Evolutionary conservation across 2,888 invertebrate species (phyloP).

Genomic region (Amphipoea lucens): DNA sequence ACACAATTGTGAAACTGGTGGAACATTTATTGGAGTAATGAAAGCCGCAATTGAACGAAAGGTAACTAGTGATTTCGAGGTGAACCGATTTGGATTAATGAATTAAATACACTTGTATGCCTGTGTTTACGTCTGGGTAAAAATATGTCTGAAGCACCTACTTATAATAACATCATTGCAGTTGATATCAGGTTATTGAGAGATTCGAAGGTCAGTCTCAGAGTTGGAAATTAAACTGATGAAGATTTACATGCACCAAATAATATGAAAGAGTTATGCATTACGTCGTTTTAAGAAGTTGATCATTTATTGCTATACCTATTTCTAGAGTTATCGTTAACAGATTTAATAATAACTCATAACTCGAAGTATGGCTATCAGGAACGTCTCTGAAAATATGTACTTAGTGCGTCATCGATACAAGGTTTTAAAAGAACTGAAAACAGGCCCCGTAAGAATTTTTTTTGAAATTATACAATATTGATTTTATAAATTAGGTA

Average conservation of each 20-base stretch:
- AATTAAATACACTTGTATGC: slow-evolving; percentile 65
- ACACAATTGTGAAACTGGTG: slow-evolving; percentile 1
- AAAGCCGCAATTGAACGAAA: slow-evolving; percentile 55
- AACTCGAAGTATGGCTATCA: not conserved
- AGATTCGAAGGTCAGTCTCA: not conserved
- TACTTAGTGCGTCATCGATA: not conserved
- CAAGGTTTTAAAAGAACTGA: not conserved
- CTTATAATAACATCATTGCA: not conserved
- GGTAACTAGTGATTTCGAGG: slow-evolving; percentile 68
- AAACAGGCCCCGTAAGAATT: not conserved
- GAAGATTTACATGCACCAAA: not conserved
- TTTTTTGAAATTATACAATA: not conserved
- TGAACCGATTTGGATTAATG: slow-evolving; percentile 69
- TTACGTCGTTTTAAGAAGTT: not conserved
- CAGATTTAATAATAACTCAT: not conserved
- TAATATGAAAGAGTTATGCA: not conserved
- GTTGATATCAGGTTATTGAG: slow-evolving; percentile 1
- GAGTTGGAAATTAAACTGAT: not conserved
- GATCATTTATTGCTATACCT: not conserved
- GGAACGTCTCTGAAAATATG: not conserved
- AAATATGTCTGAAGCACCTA: slow-evolving; percentile 22
- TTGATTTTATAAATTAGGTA: not conserved
- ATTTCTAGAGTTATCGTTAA: not conserved
- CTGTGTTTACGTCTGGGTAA: slow-evolving; percentile 23
- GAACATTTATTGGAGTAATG: slow-evolving; percentile 22